Evolutionary conservation across 2,888 invertebrate species (phyloP), one percentile per base, ranked within the genome.

Genomic region (Limenitis camilla): DNA sequence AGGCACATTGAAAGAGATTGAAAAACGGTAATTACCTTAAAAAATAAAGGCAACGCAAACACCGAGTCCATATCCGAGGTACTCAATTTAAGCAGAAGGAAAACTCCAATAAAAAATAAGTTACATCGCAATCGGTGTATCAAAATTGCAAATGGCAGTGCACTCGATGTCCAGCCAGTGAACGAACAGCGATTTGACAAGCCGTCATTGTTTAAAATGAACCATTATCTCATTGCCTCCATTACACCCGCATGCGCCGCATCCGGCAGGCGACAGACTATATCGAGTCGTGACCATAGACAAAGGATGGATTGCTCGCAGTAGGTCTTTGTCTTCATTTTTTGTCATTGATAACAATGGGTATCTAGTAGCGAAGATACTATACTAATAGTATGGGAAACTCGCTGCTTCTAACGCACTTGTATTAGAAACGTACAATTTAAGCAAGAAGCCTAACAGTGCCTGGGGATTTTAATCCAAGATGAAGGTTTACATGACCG

Each of bases 171-270:
- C 63, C 62, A 61, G 59, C 63, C 64, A 55, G 48, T 58, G 62
- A 63, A 60, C 61, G 63, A 65, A 60, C 60, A 65, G 61, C 64
- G 62, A 63, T 69, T 66, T 71, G 76, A 71, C 76, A 75, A 68
- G 67, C 66, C 66, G 66, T 68, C 72, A 77, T 80, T 80, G 79
- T 81, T 72, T 71, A 66, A 68, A 60, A 71, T 73, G 68, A 68
- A 39, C 72, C 73, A 83, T 82, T 85, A 83, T 81, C 75, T 78
- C 73, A 80, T 84, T 84, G 77, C 72, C 76, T 70, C 71, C 75
- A 78, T 78, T 81, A 77, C 67, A 69, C 83, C 83, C 82, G 82
- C 82, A 82, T 82, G 71, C 71, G 71, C 70, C 64, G 76, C 77
- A 76, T 81, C 81, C 81, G 80, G 74, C 74, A 63, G 65, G 65